Evolutionary conservation across 2,888 invertebrate genomes (phyloP).

Genomic region (Andrena trimmerana): DNA sequence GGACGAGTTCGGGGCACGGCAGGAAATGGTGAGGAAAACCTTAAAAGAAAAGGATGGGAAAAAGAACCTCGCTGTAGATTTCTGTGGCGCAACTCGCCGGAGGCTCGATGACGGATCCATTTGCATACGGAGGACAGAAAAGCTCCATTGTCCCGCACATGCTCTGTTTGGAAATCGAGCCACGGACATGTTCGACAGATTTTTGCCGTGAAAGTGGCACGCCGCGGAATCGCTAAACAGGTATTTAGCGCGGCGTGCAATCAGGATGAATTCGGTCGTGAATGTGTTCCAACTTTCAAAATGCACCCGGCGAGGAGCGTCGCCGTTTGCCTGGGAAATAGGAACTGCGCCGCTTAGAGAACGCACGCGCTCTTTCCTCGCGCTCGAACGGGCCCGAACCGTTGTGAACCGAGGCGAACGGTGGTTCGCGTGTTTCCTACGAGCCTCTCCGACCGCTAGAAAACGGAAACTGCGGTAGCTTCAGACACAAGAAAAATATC

Average conservation of each 20-base stretch:
- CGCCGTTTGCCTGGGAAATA: conserved; percentile 35
- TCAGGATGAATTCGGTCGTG: conserved; percentile 60
- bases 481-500: neutral
- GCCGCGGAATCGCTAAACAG: conserved; percentile 58
- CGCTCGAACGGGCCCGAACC: conserved; percentile 17
- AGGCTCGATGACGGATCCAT: neutral
- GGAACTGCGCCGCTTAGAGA: conserved; percentile 16
- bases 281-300: conserved; percentile 62
- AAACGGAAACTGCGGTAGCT: neutral
- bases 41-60: neutral
- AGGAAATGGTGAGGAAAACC: neutral
- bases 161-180: conserved; percentile 39
- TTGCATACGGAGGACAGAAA: neutral
- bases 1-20: conserved; percentile 1
- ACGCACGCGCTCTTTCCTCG: conserved; percentile 7
- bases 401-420: conserved; percentile 19
- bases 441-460: neutral
- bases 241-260: conserved; percentile 58
- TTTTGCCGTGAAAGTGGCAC: conserved; percentile 61
- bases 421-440: neutral
- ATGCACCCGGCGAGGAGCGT: conserved; percentile 45
- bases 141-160: conserved; percentile 37
- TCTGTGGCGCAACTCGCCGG: neutral
- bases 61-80: neutral
- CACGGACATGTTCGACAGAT: conserved; percentile 53